A percentile compares a stretch with the other conserved stretches of the same genome.
These are phyloP conservation scores for Xestia xanthographa DNA, from an alignment of 2,888 invertebrate genomes.

Conservation along the genomic window DNA sequence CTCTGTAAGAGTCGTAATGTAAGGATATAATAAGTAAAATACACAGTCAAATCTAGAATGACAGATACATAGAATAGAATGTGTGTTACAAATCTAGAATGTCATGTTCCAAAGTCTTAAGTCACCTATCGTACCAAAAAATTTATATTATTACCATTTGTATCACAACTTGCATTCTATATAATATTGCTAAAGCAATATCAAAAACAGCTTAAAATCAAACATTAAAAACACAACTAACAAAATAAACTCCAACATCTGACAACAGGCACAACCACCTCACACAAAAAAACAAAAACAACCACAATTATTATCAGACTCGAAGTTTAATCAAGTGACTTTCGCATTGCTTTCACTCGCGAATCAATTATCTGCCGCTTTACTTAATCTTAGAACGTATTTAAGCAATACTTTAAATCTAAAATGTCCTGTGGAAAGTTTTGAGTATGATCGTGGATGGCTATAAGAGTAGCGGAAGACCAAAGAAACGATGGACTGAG, in stretches of 20 bases:
- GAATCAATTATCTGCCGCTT: conserved; percentile 72
- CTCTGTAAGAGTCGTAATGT: neutral
- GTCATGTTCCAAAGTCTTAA: neutral
- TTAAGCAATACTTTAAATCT: conserved; percentile 36
- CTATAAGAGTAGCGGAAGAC: neutral
- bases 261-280: conserved; percentile 36
- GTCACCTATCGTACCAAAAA: neutral
- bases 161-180: neutral
- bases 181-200: neutral
- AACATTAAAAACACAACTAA: neutral
- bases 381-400: conserved; percentile 70
- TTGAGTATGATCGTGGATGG: neutral
- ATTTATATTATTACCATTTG: neutral
- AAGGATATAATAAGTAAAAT: neutral
- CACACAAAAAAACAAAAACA: conserved; percentile 46
- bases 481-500: neutral
- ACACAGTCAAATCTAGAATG: neutral
- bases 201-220: neutral
- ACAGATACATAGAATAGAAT: neutral
- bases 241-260: neutral
- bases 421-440: neutral
- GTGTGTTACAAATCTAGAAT: neutral
- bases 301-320: conserved; percentile 53
- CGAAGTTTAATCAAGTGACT: conserved; percentile 67
- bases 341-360: conserved; percentile 74